Percentiles rank a stretch among this genome's conserved stretches.
These are phyloP conservation scores for Glyptemys insculpta DNA, from an alignment of 2,797 vertebrate genomes.

Conservation along the genomic window DNA sequence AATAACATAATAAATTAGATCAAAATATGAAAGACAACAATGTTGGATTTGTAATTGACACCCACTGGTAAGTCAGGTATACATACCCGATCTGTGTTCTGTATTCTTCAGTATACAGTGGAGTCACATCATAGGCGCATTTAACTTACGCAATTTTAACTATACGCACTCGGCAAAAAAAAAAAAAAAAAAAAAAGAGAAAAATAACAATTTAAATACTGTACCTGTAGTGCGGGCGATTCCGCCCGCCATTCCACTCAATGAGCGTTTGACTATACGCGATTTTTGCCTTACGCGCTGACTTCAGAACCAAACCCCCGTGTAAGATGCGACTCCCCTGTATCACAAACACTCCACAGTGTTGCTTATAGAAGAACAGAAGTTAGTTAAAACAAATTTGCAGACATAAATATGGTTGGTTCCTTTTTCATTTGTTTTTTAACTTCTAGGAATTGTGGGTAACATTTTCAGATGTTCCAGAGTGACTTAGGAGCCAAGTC, in stretches of 20 bases:
- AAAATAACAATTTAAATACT: too few species aligned
- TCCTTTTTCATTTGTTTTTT: background rate
- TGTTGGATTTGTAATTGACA: background rate
- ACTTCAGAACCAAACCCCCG: too few species aligned
- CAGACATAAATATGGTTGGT: background rate
- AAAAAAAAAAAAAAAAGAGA: too few species aligned
- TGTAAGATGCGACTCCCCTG: too few species aligned
- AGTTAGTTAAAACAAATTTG: background rate
- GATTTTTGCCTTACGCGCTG: too few species aligned
- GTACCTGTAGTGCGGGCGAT: too few species aligned
- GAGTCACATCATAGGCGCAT: too few species aligned
- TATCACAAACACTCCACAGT: background rate
- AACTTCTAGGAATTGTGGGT: background rate
- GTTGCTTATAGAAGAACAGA: background rate
- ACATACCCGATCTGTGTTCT: background rate
- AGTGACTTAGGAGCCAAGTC: background rate
- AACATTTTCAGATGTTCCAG: background rate
- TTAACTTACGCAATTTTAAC: too few species aligned
- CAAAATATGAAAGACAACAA: background rate
- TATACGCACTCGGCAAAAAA: too few species aligned
- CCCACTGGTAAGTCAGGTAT: background rate
- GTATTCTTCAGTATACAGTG: background rate
- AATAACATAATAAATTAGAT: background rate
- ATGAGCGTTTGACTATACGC: too few species aligned
- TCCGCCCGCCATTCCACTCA: too few species aligned